Base-by-base conservation (phyloP, 1,140 invertebrate species). In the Campoletis sonorensis region DNA sequence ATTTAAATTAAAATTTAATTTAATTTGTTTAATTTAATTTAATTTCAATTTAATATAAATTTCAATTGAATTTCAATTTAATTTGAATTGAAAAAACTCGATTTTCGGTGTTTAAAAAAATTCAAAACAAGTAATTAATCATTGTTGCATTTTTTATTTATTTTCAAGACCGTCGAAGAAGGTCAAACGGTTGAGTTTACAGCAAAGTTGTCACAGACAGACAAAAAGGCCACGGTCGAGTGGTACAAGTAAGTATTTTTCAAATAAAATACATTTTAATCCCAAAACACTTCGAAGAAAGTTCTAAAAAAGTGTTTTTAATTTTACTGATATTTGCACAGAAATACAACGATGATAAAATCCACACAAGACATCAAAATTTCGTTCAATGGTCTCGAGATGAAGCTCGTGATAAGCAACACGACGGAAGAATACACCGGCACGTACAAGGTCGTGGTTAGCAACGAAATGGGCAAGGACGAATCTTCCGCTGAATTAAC, bases 391-490 rank as follows among this genome's bases (percentile, higher is more conserved):
- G 96, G 97, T n/a, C 95, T 94, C 54, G 95, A 94, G 49, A 96
- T 96, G 33, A 94, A 95, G 76, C 87, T 98, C 0, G 95, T 93
- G 26, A 96, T 98, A 72, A 94, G 93, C 81, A 94, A 94, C 78
- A 94, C 94, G 15, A 95, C 94, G 82, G 92, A 94, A 13, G 95
- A 96, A 89, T 94, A 94, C 83, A 94, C 95, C 2, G 96, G 96
- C 54, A 94, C 93, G 30, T 97, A 97, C 89, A 96, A 95, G 88
- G 94, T 97, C 26, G 93, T 97, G 30, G 95, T 97, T 37, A 95
- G 93, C 73, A 98, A 97, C 87, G 96, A 97, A 89, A 95, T 94
- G 84, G 97, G 97, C 72, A 95, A 96, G 88, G 96, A 95, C 86
- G 97, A 97, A 90, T 96, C 96, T 1, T 94, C 94, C 18, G 96